These are phyloP conservation scores for Halichondria panicea DNA, from an alignment of 37 sponge, comb jelly and placozoan genomes.

Conservation along the genomic window DNA sequence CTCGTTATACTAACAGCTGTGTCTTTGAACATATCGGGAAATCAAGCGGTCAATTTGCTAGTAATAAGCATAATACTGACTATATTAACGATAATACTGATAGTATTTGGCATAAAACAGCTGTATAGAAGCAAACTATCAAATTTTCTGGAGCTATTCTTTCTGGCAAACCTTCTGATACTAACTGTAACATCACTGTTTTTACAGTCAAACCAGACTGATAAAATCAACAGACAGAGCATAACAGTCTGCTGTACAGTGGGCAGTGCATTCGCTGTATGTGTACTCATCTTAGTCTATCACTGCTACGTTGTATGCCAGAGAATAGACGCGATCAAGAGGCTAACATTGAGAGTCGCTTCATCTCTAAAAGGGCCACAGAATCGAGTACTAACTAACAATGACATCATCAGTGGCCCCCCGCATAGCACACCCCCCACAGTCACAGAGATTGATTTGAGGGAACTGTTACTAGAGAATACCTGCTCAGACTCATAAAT, in stretches of 20 bases:
- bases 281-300: not conserved
- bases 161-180: slow-evolving; percentile 4
- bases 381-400: too few relatives aligned
- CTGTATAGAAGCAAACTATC: slow-evolving; percentile 4
- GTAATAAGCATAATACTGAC: not conserved
- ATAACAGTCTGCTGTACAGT: not conserved
- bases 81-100: not conserved
- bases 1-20: not conserved
- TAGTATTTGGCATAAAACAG: not conserved
- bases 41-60: not conserved
- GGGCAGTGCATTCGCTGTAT: not conserved
- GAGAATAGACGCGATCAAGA: too few relatives aligned
- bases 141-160: slow-evolving; percentile 12
- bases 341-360: too few relatives aligned
- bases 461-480: too few relatives aligned
- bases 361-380: too few relatives aligned
- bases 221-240: not conserved
- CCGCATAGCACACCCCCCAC: too few relatives aligned
- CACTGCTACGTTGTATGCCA: not conserved
- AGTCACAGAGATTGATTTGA: too few relatives aligned
- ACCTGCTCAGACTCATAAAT: too few relatives aligned
- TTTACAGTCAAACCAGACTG: not conserved
- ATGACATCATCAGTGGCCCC: too few relatives aligned
- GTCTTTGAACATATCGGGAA: not conserved
- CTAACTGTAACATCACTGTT: not conserved